A percentile compares a stretch with the other conserved stretches of the same genome.
Conservation (phyloP, 2,113 vertebrate genomes). For the Halcyon malimbica region DNA sequence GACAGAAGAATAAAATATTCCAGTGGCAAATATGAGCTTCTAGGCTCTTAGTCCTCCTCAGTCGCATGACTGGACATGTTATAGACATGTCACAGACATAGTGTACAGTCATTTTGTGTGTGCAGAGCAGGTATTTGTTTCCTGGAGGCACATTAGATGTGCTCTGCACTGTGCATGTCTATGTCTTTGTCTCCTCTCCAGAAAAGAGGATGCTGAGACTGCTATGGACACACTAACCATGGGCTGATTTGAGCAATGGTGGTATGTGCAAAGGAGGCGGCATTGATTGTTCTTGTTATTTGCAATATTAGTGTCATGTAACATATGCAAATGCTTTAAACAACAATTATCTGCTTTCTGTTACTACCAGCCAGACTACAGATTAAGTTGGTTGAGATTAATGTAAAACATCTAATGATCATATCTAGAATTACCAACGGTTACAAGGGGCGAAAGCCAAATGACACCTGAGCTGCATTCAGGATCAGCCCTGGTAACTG, state of each 20-base stretch:
- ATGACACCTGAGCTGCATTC: accelerated
- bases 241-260: not conserved
- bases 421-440: not conserved
- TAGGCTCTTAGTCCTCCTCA: not conserved
- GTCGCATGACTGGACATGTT: accelerated
- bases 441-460: not conserved
- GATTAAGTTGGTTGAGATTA: not conserved
- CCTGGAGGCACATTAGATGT: too few relatives aligned
- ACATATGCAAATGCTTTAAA: not conserved
- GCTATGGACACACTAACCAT: not conserved
- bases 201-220: not conserved
- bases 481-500: not conserved
- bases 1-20: not conserved
- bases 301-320: not conserved
- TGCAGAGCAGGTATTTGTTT: not conserved
- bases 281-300: not conserved
- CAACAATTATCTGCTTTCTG: not conserved
- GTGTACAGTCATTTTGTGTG: not conserved
- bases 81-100: not conserved
- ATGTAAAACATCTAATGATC: not conserved
- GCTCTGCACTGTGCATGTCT: not conserved
- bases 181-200: not conserved
- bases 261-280: not conserved
- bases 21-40: not conserved
- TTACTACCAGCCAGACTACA: not conserved